Percentiles rank a stretch among this genome's conserved stretches.
Evolutionary conservation across 2,113 vertebrate genomes (phyloP).

Genomic region (Aegotheles bennettii): DNA sequence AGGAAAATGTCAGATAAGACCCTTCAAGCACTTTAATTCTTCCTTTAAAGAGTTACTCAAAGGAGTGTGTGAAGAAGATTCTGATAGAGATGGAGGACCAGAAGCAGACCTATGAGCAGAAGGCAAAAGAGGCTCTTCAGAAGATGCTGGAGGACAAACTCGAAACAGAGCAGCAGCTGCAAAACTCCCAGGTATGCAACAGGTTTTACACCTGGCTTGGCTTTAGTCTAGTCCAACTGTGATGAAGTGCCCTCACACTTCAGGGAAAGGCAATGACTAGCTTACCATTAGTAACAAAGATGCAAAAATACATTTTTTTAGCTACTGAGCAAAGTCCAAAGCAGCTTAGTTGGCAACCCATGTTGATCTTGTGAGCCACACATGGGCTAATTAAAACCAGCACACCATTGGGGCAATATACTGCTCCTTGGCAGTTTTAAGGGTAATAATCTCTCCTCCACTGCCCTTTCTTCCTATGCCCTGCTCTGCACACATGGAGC

Average conservation of each 20-base stretch:
- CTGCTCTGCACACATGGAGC: background rate
- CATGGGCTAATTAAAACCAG: background rate
- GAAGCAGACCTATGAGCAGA: slow-evolving; percentile 84
- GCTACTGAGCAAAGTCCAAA: background rate
- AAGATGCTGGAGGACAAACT: slow-evolving; percentile 85
- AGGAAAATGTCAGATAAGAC: background rate
- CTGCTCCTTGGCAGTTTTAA: background rate
- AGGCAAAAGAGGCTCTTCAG: slow-evolving; percentile 82
- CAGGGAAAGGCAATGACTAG: background rate
- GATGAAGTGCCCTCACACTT: background rate
- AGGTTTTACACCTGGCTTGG: background rate
- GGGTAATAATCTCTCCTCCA: background rate
- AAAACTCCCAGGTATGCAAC: slow-evolving; percentile 78
- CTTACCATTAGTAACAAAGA: background rate
- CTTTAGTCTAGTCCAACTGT: background rate
- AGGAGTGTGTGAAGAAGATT: slow-evolving; percentile 81
- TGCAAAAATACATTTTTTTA: background rate
- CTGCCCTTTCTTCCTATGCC: background rate
- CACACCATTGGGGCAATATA: background rate
- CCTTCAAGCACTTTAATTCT: background rate
- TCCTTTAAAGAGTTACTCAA: slow-evolving; percentile 71
- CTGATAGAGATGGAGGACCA: slow-evolving; percentile 90
- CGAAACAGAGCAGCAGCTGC: slow-evolving; percentile 75
- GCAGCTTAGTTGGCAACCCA: background rate
- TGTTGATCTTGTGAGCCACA: background rate